phyloP scores from a whole-genome alignment of 1,140 invertebrate genomes.

The Scaptomyza graminum region DNA sequence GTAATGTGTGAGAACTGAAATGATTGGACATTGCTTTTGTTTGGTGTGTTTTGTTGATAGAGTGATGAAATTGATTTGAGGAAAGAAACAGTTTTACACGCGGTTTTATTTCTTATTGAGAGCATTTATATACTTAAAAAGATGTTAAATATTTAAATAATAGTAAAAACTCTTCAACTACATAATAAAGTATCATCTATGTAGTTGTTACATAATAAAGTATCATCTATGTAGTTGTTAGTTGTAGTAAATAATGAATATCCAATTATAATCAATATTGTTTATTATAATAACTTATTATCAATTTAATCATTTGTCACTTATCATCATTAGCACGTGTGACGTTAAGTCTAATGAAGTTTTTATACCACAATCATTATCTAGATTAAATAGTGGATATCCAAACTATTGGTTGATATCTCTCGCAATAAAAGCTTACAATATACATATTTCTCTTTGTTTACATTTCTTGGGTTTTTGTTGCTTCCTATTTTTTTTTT shows the following conservation, averaged over 20 bases:
- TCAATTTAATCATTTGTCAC: conserved; percentile 19
- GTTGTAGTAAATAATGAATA: neutral
- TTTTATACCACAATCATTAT: conserved; percentile 20
- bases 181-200: neutral
- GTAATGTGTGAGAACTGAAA: conserved; percentile 32
- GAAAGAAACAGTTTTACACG: neutral
- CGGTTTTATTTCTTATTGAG: too few species aligned
- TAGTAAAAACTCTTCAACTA: too few species aligned
- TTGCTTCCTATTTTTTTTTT: neutral
- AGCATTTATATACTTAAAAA: too few species aligned
- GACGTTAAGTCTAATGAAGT: conserved; percentile 21
- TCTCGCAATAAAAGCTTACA: too few species aligned
- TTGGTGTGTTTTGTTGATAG: neutral
- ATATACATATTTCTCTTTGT: neutral
- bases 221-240: neutral
- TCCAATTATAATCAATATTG: conserved; percentile 19
- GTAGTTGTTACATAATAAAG: neutral
- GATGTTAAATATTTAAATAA: too few species aligned
- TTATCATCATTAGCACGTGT: conserved; percentile 30
- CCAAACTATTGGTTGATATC: neutral
- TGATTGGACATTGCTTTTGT: neutral
- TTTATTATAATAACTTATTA: conserved; percentile 8
- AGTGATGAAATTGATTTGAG: neutral
- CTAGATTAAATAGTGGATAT: conserved; percentile 32
- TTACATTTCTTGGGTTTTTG: neutral